Base-by-base conservation (phyloP, 2,888 invertebrate genomes). In the Allacma fusca region DNA sequence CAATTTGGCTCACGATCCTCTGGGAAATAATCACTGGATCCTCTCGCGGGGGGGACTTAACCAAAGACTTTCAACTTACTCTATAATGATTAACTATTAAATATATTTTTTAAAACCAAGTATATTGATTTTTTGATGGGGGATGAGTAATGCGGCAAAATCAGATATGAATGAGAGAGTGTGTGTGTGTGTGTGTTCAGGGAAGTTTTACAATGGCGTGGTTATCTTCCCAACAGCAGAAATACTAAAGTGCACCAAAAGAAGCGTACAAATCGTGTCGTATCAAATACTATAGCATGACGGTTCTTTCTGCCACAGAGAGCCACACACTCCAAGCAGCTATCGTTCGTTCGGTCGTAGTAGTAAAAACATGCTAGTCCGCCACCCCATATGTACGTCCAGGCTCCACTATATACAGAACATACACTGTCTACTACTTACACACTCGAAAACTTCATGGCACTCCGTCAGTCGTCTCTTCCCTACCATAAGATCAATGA, bases 61-160 rank as follows among this genome's bases (percentile, higher is more conserved):
- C 34, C 34, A 34, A 34, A 34, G 9, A 34, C 34, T 9, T 7
- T 34, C 34, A 34, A 34, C 34, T 34, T 34, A 34, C 9, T 34
- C 34, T 57, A 57, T 9, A 57, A 9, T 21, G 4, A 57, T 43
- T 43, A 43, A 43, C 19, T 57, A 57, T 57, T 21, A 57, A 57
- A 57, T 57, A 4, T 57, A 9, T 57, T 57, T 57, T 16, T 2
- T 57, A 57, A 57, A 57, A 4, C n/a, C 2, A 28, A 19, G 7
- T 16, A n/a, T n/a, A 23, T 24, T 65, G 9, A 65, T 65, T 65
- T 24, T 50, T 19, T 24, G 62, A 62, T 75, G 34, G 59, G 68
- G 70, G 67, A 67, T 78, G 78, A 78, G 78, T 78, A 78, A 75
- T 78, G 78, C 78, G 78, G 78, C 75, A 78, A 75, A 78, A 78